These are phyloP conservation scores for Trichechus manatus DNA, from an alignment of 2,113 vertebrate species.

Conservation along the genomic window DNA sequence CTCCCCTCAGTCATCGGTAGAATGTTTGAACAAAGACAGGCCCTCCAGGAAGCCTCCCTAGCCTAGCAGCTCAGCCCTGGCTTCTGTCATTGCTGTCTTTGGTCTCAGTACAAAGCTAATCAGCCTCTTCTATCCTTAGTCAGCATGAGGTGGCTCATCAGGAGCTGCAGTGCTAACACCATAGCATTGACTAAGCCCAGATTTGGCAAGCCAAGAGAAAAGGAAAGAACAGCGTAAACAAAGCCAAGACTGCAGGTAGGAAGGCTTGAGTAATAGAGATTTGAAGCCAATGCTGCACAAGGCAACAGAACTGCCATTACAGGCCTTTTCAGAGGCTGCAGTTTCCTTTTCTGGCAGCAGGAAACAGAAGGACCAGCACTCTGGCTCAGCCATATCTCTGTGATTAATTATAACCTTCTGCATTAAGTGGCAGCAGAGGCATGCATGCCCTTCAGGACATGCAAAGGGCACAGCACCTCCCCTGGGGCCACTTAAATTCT, in stretches of 20 bases:
- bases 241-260: neutral
- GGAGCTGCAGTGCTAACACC: neutral
- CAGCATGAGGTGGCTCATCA: constrained; percentile 43
- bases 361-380: neutral
- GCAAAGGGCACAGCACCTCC: neutral
- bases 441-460: neutral
- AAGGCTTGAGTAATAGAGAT: neutral
- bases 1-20: neutral
- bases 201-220: neutral
- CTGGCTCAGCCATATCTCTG: neutral
- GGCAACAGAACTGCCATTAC: neutral
- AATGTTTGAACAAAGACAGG: neutral
- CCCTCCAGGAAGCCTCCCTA: neutral
- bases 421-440: neutral
- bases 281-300: neutral
- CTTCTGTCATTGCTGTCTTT: neutral
- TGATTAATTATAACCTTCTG: neutral
- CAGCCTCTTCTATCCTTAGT: constrained; percentile 40
- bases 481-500: neutral
- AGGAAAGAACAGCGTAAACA: neutral
- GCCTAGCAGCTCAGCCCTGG: too few relatives aligned
- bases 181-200: constrained; percentile 19
- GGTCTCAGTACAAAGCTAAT: neutral
- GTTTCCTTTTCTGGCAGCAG: neutral
- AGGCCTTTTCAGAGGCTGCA: neutral